phyloP scores from a whole-genome alignment of 2,113 vertebrate species.

The Damaliscus lunatus region DNA sequence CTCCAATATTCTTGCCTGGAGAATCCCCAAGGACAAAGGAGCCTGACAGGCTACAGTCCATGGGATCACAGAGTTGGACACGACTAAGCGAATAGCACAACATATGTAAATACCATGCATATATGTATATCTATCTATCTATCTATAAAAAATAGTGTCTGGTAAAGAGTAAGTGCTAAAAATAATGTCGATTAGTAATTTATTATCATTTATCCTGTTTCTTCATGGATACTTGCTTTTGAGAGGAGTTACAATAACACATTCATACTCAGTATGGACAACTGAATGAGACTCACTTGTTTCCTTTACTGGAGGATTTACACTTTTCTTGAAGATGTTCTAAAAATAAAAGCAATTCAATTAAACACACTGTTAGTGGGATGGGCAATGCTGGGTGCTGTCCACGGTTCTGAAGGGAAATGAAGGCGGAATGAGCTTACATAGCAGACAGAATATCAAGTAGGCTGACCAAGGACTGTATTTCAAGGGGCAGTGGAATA shows the following conservation, averaged over 20 bases:
- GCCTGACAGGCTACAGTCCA: neutral
- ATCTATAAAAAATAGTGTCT: neutral
- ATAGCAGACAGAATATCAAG: neutral
- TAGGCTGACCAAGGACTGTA: neutral
- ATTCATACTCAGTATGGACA: neutral
- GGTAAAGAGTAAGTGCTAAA: neutral
- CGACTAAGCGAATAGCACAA: neutral
- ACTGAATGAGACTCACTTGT: neutral
- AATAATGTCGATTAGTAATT: neutral
- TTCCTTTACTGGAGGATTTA: neutral
- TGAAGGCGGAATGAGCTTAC: neutral
- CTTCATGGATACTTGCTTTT: slow-evolving; percentile 1
- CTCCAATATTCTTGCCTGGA: neutral
- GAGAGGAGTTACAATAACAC: neutral
- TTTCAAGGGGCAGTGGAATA: neutral
- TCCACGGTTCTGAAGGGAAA: neutral
- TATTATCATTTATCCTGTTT: slow-evolving; percentile 1
- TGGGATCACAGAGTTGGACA: neutral
- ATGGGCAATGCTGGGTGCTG: neutral
- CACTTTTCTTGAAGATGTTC: neutral
- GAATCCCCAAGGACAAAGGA: neutral
- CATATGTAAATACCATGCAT: neutral
- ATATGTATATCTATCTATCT: neutral
- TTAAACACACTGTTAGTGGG: neutral
- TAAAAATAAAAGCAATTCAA: neutral